Percentiles rank a stretch among this genome's conserved stretches.
phyloP scores from a whole-genome alignment of 2,888 invertebrate genomes.

The Stegophylla sp. region DNA sequence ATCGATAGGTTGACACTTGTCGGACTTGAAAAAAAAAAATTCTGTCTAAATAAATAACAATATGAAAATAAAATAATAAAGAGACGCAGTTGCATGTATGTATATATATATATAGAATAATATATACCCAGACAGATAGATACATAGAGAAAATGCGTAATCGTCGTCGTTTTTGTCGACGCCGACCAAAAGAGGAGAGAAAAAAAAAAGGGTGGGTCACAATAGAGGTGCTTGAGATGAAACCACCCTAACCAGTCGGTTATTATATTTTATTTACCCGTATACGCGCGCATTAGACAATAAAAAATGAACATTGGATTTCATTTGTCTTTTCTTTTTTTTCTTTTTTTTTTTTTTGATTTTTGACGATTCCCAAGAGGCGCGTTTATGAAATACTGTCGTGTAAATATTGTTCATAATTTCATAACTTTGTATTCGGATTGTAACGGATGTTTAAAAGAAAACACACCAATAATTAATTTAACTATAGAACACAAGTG shows the following conservation, averaged over 20 bases:
- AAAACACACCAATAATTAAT: background rate
- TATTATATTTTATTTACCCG: constrained; percentile 55
- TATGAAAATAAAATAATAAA: constrained; percentile 17
- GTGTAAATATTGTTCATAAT: constrained; percentile 15
- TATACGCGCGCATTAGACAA: constrained; percentile 34
- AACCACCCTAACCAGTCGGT: constrained; percentile 51
- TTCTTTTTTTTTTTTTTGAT: constrained; percentile 14
- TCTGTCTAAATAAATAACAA: constrained; percentile 17
- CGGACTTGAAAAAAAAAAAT: constrained; percentile 24
- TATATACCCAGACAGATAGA: background rate
- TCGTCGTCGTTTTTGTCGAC: constrained; percentile 23
- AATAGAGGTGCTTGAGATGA: constrained; percentile 52
- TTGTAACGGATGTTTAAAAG: background rate
- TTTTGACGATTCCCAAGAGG: constrained; percentile 31
- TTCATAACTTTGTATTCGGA: background rate
- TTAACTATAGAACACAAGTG: too few relatives aligned
- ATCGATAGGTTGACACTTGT: constrained; percentile 36
- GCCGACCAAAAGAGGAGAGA: background rate
- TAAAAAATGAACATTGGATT: constrained; percentile 50
- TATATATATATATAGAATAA: too few relatives aligned
- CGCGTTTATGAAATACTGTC: constrained; percentile 48
- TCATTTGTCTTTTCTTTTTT: constrained; percentile 29
- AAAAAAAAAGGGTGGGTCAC: constrained; percentile 53
- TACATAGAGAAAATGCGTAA: constrained; percentile 14
- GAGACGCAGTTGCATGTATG: background rate